Evolutionary conservation across 2,797 vertebrate species (phyloP).

Genomic region (Spinus pinus): DNA sequence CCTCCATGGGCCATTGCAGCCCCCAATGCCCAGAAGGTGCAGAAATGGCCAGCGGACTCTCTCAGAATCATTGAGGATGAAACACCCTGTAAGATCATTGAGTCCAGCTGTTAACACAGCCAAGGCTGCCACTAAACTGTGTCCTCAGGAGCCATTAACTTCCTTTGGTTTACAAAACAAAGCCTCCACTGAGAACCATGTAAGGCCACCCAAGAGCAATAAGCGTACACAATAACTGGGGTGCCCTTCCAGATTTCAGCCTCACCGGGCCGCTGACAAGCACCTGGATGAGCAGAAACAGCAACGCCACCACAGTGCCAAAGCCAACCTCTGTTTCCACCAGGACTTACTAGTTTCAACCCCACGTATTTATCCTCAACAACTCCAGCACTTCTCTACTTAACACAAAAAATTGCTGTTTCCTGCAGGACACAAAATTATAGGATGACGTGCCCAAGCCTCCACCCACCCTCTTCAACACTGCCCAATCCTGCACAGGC

Average conservation of each 20-base stretch:
- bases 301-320: not conserved
- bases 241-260: not conserved
- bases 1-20: not conserved
- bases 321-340: not conserved
- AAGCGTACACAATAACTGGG: rapidly evolving
- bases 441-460: rapidly evolving
- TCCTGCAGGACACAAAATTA: rapidly evolving
- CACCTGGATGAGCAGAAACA: rapidly evolving
- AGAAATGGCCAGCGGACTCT: not conserved
- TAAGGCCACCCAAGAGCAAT: not conserved
- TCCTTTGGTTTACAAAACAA: not conserved
- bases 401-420: not conserved
- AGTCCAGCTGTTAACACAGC: not conserved
- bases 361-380: too few species aligned
- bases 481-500: not conserved
- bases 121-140: not conserved
- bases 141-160: not conserved
- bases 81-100: not conserved
- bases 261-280: not conserved
- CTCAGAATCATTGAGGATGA: not conserved
- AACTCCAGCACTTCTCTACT: not conserved
- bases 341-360: not conserved
- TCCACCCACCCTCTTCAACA: not conserved
- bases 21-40: rapidly evolving
- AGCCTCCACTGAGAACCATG: not conserved